Base-by-base conservation (phyloP, 2,113 vertebrate genomes). In the Octodon degus region DNA sequence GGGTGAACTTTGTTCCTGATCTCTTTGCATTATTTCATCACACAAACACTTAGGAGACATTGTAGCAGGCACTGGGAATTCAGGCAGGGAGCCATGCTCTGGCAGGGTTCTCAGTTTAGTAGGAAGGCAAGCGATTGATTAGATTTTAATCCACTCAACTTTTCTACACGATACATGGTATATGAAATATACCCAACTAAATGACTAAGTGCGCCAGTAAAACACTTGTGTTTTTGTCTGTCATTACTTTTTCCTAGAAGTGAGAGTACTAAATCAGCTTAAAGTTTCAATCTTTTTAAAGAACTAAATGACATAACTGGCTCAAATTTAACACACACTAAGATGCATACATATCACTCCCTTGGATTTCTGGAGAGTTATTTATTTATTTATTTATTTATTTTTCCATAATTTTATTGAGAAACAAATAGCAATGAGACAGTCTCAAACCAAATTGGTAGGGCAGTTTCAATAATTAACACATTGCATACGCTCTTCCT, bases 291-390 rank as follows among this genome's bases (percentile, higher is more conserved):
- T 95, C 32, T 62, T 92, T 89, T 72, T 79, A 95, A 83, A 87
- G 27, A 87, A 83, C 19, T 7, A 79, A 95, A 90, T 86, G 72
- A 90, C 9, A 60, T 12, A 0, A 50, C 5, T 60, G 16, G 30
- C 16, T 89, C 68, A 83, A 72, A 92, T 90, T 90, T 40, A 94
- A 87, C 43, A 68, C 32, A 72, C 90, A 80, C 43, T 50, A 85
- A 89, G 67, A 24, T 43, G 62, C 91, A 72, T 40, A 83, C 68
- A 70, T 70, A 60, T 68, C 17, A 53, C 37, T 84, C 55, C 24
- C 19, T 76, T 76, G 34, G 7, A 77, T 76, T 91, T 68, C 37
- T 80, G 16, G 60, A 81, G 89, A 30, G 12, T 53, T 53, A 88
- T 94, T 40, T 34, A 43, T 43, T 43, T 43, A 43, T 43, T 43